phyloP scores from a whole-genome alignment of 1,140 invertebrate genomes.

The Rhizoglyphus robini region DNA sequence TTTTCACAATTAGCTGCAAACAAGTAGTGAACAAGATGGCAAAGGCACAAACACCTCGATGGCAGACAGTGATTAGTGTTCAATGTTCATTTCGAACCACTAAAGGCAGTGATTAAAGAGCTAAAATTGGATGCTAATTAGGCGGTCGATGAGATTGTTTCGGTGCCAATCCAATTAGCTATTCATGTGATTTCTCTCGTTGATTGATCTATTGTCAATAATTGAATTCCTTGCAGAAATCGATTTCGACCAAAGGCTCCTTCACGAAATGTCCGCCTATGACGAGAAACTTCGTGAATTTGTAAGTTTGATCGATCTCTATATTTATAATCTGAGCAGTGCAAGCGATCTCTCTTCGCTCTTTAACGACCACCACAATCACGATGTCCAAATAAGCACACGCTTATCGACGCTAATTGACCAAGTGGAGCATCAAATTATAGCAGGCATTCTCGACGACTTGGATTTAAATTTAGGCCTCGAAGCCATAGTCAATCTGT shows the following conservation, averaged over 20 bases:
- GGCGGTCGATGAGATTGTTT: not conserved
- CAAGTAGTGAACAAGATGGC: too few relatives aligned
- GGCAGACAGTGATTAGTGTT: too few relatives aligned
- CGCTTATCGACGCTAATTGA: conserved; percentile 7
- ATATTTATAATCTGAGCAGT: not conserved
- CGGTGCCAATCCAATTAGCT: not conserved
- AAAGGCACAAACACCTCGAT: too few relatives aligned
- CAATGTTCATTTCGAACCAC: too few relatives aligned
- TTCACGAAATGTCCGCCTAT: not conserved
- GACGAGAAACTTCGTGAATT: conserved; percentile 20
- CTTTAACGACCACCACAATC: not conserved
- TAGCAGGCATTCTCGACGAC: conserved; percentile 17
- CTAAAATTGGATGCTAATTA: conserved; percentile 13
- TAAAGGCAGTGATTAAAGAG: too few relatives aligned
- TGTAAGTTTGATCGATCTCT: not conserved
- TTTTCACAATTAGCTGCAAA: too few relatives aligned
- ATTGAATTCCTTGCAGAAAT: conserved; percentile 14
- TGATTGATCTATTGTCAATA: conserved; percentile 7
- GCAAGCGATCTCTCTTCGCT: not conserved
- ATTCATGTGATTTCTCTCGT: not conserved
- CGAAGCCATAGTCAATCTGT: conserved; percentile 6
- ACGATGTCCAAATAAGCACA: not conserved
- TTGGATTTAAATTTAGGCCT: conserved; percentile 19
- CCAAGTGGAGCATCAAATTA: conserved; percentile 11
- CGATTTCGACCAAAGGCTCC: conserved; percentile 4